phyloP scores from a whole-genome alignment of 2,797 vertebrate genomes.

The Helostoma temminkii region DNA sequence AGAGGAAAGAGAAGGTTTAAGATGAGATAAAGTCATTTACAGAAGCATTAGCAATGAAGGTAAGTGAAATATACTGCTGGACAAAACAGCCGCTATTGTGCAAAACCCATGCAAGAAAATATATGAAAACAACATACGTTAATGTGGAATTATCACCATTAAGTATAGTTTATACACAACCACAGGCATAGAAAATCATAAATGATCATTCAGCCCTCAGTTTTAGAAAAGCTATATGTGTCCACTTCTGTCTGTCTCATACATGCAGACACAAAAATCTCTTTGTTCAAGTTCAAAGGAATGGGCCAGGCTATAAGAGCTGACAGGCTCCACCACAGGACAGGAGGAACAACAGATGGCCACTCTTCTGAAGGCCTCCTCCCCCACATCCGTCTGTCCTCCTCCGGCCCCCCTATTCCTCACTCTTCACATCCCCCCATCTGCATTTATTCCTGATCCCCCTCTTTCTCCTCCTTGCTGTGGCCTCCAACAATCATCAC shows the following conservation, averaged over 20 bases:
- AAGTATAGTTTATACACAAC: neutral
- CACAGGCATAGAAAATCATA: too few species aligned
- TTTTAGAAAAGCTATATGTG: slow-evolving; percentile 17
- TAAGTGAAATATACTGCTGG: neutral
- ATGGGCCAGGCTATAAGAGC: slow-evolving; percentile 53
- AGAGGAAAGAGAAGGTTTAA: neutral
- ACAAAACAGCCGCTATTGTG: neutral
- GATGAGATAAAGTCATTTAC: neutral
- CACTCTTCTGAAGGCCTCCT: slow-evolving; percentile 72
- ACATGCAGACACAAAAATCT: slow-evolving; percentile 52
- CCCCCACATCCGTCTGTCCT: slow-evolving; percentile 71
- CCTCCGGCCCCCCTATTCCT: slow-evolving; percentile 53
- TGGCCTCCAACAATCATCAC: slow-evolving; percentile 36
- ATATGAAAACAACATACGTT: neutral
- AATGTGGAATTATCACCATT: neutral
- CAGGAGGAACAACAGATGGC: slow-evolving; percentile 81
- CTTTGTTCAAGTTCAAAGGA: slow-evolving; percentile 75
- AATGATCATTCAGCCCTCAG: slow-evolving; percentile 1
- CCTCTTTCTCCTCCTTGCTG: slow-evolving; percentile 53
- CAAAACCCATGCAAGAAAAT: neutral
- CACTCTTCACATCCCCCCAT: slow-evolving; percentile 70
- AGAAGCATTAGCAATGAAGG: neutral
- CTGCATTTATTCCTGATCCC: slow-evolving; percentile 58
- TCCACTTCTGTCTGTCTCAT: slow-evolving; percentile 3
- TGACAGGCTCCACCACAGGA: slow-evolving; percentile 67